These are phyloP conservation scores for Mechanitis messenoides DNA, from an alignment of 2,888 invertebrate species.

Conservation along the genomic window DNA sequence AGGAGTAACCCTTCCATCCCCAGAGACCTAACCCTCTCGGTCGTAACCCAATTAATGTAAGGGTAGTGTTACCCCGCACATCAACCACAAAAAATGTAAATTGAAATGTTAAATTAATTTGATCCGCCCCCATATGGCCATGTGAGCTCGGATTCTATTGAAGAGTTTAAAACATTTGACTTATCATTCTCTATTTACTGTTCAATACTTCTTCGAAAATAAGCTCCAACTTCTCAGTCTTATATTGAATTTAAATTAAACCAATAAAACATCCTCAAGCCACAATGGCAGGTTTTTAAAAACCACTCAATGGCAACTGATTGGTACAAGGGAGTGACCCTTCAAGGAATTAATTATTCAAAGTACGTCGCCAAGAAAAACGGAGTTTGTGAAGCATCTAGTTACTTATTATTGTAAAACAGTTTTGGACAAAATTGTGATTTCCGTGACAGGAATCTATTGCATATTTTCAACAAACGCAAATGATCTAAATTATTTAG, in stretches of 20 bases:
- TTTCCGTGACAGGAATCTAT: conserved; percentile 31
- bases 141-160: not conserved
- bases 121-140: conserved; percentile 26
- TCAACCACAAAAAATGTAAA: conserved; percentile 65
- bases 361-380: conserved; percentile 53
- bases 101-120: conserved; percentile 68
- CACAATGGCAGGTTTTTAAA: conserved; percentile 16
- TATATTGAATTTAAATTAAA: not conserved
- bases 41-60: conserved; percentile 69
- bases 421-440: conserved; percentile 20
- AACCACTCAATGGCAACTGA: conserved; percentile 62
- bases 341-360: conserved; percentile 69
- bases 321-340: conserved; percentile 58
- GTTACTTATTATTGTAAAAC: conserved; percentile 43
- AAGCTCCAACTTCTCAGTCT: not conserved
- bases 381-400: conserved; percentile 39
- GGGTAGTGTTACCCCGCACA: conserved; percentile 49
- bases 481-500: no score
- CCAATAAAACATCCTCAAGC: not conserved
- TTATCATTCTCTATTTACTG: no score
- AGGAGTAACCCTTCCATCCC: conserved; percentile 70
- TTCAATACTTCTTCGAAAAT: no score
- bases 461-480: not conserved
- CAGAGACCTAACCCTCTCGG: conserved; percentile 50
- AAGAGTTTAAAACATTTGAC: not conserved